Conservation (phyloP, 2,113 vertebrate genomes). For the Rousettus leschenaultii region DNA sequence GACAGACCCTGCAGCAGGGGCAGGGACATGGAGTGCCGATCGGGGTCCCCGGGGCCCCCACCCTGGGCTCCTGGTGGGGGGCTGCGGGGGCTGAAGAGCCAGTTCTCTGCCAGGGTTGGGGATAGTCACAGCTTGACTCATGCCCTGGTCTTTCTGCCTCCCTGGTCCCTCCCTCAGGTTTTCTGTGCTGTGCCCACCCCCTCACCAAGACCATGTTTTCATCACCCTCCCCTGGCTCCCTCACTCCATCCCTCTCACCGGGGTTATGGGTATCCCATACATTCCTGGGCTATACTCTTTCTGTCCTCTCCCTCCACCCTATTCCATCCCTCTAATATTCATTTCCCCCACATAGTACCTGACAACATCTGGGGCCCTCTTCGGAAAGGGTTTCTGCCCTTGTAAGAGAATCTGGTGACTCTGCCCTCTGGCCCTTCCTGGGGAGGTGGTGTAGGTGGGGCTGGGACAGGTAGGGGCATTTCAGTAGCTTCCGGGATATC, state of each 20-base stretch:
- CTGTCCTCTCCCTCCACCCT: not conserved
- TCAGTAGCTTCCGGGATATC: constrained; percentile 42
- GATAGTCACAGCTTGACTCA: constrained; percentile 67
- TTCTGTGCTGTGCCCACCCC: not conserved
- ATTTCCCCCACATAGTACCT: constrained; percentile 64
- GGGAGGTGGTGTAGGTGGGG: constrained; percentile 60
- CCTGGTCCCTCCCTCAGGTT: constrained; percentile 44
- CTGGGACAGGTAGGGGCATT: constrained; percentile 37
- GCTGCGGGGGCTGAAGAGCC: constrained; percentile 74
- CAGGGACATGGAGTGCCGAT: constrained; percentile 79
- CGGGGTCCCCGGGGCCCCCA: constrained; percentile 69
- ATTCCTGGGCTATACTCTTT: not conserved
- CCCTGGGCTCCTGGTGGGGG: constrained; percentile 72
- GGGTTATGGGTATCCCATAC: not conserved
- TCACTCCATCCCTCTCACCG: not conserved
- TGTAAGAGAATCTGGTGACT: constrained; percentile 69
- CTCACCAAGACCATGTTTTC: not conserved
- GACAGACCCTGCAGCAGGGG: constrained; percentile 76
- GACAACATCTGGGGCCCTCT: constrained; percentile 63
- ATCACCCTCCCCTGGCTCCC: not conserved
- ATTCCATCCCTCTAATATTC: not conserved
- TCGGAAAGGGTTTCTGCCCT: constrained; percentile 68
- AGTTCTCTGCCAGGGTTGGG: constrained; percentile 74
- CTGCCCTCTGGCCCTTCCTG: constrained; percentile 64
- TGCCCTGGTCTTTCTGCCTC: constrained; percentile 37